Evolutionary conservation across 2,113 vertebrate genomes (phyloP).

Genomic region (Lamprologus tigripictilis): DNA sequence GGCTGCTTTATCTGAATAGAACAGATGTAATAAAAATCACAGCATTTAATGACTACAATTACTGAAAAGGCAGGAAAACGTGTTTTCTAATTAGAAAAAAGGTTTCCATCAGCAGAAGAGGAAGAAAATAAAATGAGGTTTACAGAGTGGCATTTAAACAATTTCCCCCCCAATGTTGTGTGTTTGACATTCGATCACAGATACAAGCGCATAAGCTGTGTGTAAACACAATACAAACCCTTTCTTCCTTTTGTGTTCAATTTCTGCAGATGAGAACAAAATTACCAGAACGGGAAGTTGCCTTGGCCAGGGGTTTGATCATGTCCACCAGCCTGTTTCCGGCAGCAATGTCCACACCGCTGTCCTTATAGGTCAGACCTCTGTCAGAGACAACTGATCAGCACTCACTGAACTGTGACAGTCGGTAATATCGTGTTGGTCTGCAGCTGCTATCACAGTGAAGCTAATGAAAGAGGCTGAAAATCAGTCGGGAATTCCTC

Average conservation of each 20-base stretch:
- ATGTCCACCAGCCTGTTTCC: slow-evolving; percentile 86
- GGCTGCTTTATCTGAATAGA: not conserved
- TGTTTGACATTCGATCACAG: not conserved
- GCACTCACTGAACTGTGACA: not conserved
- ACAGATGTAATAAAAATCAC: not conserved
- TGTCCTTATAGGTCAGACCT: slow-evolving; percentile 89
- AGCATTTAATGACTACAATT: not conserved
- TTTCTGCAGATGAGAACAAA: not conserved
- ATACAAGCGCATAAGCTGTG: not conserved
- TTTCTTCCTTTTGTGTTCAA: not conserved
- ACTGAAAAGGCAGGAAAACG: not conserved
- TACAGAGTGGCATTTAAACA: not conserved
- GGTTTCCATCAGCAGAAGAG: not conserved
- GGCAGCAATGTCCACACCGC: slow-evolving; percentile 90
- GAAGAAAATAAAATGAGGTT: not conserved
- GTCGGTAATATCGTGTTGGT: not conserved
- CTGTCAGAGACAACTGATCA: slow-evolving; percentile 60
- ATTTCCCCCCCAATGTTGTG: not conserved
- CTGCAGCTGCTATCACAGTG: not conserved
- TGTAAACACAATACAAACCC: not conserved
- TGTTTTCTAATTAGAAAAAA: not conserved
- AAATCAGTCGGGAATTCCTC: not conserved
- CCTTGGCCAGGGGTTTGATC: slow-evolving; percentile 90
- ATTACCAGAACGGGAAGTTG: slow-evolving; percentile 87
- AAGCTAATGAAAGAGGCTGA: not conserved